Evolutionary conservation across 2,113 vertebrate species (phyloP).

Genomic region (Neodontobutis hainanensis): DNA sequence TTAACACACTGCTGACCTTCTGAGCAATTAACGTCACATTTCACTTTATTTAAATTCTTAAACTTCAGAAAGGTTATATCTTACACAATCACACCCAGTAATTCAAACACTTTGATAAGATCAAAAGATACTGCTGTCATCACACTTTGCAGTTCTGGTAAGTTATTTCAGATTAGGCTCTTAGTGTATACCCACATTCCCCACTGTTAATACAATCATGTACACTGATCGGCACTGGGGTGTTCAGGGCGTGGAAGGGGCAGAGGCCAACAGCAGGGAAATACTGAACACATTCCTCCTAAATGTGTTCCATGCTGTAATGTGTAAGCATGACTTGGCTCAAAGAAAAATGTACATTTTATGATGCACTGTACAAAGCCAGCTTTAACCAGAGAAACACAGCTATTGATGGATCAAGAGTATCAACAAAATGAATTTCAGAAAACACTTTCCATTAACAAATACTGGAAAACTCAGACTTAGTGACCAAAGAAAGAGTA

Average conservation of each 20-base stretch:
- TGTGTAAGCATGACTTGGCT: slow-evolving; percentile 51
- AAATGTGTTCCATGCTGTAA: slow-evolving; percentile 69
- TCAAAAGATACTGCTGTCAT: slow-evolving; percentile 33
- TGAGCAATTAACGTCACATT: slow-evolving; percentile 27
- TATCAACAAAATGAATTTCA: slow-evolving; percentile 28
- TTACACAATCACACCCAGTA: no score
- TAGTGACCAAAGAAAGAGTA: slow-evolving; percentile 19
- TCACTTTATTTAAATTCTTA: slow-evolving; percentile 33
- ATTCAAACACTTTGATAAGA: slow-evolving; percentile 13
- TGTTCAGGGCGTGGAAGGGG: slow-evolving; percentile 22
- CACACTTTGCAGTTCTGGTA: slow-evolving; percentile 21
- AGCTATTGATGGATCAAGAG: slow-evolving; percentile 42
- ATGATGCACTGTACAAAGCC: slow-evolving; percentile 52
- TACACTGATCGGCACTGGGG: slow-evolving; percentile 50
- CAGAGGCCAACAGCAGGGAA: slow-evolving; percentile 41
- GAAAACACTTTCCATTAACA: slow-evolving; percentile 59
- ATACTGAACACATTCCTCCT: slow-evolving; percentile 66
- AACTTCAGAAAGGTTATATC: no score
- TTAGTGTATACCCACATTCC: slow-evolving; percentile 44
- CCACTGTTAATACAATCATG: slow-evolving; percentile 44
- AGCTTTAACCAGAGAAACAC: slow-evolving; percentile 47
- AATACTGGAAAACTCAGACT: slow-evolving; percentile 34
- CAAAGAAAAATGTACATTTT: slow-evolving; percentile 49
- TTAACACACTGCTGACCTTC: slow-evolving; percentile 30
- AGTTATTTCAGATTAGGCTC: slow-evolving; percentile 28